phyloP scores from a whole-genome alignment of 2,888 invertebrate genomes.

The Disparrhopalites patrizii region DNA sequence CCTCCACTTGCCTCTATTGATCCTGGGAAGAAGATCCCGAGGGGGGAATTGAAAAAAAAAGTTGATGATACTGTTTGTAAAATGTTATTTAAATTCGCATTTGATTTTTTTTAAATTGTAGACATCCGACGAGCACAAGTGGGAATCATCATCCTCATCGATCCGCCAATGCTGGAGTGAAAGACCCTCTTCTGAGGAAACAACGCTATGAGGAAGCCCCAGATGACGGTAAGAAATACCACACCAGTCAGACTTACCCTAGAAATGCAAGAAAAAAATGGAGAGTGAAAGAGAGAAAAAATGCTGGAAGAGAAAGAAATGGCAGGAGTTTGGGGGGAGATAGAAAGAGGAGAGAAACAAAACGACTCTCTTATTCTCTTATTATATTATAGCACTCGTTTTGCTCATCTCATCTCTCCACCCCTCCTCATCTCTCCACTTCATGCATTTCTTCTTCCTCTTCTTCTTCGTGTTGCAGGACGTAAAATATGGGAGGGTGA shows the following conservation, averaged over 20 bases:
- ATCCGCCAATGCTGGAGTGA: constrained; percentile 35
- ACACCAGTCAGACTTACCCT: background rate
- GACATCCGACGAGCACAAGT: constrained; percentile 30
- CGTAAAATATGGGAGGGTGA: no score
- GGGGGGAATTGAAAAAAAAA: no score
- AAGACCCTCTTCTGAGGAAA: constrained; percentile 48
- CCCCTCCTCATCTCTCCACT: constrained; percentile 15
- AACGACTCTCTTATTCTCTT: constrained; percentile 22
- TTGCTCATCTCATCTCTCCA: constrained; percentile 19
- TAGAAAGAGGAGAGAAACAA: constrained; percentile 20
- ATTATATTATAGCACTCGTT: constrained; percentile 20
- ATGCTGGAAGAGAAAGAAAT: background rate
- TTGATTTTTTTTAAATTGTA: constrained; percentile 30
- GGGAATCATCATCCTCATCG: constrained; percentile 34
- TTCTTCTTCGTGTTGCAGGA: background rate
- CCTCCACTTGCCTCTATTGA: no score
- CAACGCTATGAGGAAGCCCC: constrained; percentile 48
- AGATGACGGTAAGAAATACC: constrained; percentile 46
- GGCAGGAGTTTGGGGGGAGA: background rate
- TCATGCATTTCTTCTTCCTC: constrained; percentile 4
- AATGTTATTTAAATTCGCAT: constrained; percentile 25
- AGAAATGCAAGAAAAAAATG: background rate
- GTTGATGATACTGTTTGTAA: no score
- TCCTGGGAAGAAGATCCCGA: no score
- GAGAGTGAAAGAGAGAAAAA: no score